phyloP scores from a whole-genome alignment of 1,140 invertebrate species.

The Drosophila melanogaster region DNA sequence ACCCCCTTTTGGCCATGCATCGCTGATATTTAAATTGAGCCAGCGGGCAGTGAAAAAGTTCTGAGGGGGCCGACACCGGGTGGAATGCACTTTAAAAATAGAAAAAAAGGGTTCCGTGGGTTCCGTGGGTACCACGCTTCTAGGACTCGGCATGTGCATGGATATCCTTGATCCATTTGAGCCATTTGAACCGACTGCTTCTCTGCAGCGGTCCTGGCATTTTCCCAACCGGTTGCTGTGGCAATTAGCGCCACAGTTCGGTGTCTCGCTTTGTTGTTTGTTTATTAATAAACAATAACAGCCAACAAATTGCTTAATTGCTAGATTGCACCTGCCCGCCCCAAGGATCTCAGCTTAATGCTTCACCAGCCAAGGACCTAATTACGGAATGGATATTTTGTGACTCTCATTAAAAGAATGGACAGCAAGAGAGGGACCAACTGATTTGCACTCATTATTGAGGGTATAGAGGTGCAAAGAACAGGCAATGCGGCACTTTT shows the following conservation, averaged over 20 bases:
- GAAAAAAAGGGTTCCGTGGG: slow-evolving; percentile 67
- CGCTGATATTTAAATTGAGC: slow-evolving; percentile 78
- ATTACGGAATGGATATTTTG: slow-evolving; percentile 47
- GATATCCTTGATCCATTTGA: slow-evolving; percentile 52
- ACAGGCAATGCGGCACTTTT: slow-evolving; percentile 60
- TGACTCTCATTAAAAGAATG: slow-evolving; percentile 64
- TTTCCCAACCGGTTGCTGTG: slow-evolving; percentile 54
- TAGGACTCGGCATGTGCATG: slow-evolving; percentile 34
- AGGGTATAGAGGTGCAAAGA: neutral
- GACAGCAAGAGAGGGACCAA: slow-evolving; percentile 23
- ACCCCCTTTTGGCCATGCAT: slow-evolving; percentile 68
- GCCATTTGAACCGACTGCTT: slow-evolving; percentile 16
- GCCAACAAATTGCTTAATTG: slow-evolving; percentile 74
- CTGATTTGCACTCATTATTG: slow-evolving; percentile 53
- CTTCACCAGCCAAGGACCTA: slow-evolving; percentile 40
- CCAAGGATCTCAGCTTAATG: slow-evolving; percentile 20
- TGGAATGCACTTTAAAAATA: slow-evolving; percentile 75
- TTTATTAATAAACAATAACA: slow-evolving; percentile 82
- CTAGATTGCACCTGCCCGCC: slow-evolving; percentile 46
- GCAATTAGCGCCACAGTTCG: slow-evolving; percentile 62
- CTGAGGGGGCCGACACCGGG: slow-evolving; percentile 35
- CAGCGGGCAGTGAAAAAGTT: slow-evolving; percentile 68
- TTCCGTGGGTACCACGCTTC: slow-evolving; percentile 23
- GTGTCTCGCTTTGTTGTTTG: slow-evolving; percentile 62
- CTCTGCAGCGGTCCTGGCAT: neutral